Conservation (phyloP, 2,113 vertebrate genomes). For the Ceyx melanurus region DNA sequence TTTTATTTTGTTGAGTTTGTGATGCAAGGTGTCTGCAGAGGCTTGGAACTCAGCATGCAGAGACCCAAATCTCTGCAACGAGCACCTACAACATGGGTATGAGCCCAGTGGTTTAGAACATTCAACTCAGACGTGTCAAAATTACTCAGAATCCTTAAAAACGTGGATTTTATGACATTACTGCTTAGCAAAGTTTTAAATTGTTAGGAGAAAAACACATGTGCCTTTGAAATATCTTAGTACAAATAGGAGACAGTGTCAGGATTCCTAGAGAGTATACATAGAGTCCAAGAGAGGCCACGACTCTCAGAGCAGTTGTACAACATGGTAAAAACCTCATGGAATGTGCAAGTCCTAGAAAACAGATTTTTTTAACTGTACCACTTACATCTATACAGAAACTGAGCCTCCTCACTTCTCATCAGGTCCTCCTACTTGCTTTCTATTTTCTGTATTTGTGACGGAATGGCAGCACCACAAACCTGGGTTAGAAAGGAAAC, state of each 20-base stretch:
- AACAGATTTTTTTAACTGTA: background rate
- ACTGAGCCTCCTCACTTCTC: background rate
- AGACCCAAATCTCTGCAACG: background rate
- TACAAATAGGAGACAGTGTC: background rate
- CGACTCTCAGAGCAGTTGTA: background rate
- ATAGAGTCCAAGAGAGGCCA: background rate
- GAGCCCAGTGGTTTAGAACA: background rate
- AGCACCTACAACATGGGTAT: background rate
- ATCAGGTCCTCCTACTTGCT: background rate
- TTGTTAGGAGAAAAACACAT: background rate
- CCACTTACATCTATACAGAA: slow-evolving; percentile 2
- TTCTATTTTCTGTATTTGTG: background rate
- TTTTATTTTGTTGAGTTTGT: background rate
- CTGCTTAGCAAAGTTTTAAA: background rate
- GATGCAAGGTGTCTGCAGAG: background rate
- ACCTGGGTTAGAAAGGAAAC: background rate
- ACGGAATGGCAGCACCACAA: background rate
- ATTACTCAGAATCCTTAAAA: background rate
- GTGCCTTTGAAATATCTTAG: background rate
- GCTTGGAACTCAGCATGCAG: background rate
- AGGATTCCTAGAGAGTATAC: slow-evolving; percentile 9
- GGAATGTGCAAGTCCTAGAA: slow-evolving; percentile 25
- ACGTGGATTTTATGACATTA: background rate
- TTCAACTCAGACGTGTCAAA: background rate
- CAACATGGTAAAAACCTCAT: background rate